Percentiles rank a stretch among this genome's conserved stretches.
phyloP scores from a whole-genome alignment of 2,113 vertebrate species.

The Mellivora capensis region DNA sequence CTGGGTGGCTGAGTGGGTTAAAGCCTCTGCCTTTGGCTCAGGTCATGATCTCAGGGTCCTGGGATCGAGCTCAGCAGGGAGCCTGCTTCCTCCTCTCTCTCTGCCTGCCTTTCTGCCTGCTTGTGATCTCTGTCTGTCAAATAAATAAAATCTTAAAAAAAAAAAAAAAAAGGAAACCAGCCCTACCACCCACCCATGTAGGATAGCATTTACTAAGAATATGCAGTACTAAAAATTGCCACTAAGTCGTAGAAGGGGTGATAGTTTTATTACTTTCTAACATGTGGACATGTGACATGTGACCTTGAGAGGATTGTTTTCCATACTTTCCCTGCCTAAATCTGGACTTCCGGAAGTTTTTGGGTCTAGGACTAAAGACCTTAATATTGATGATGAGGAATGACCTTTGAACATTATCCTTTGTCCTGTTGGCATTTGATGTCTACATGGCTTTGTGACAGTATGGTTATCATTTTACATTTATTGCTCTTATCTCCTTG shows the following conservation, averaged over 20 bases:
- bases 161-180: neutral
- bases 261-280: neutral
- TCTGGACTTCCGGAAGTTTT: neutral
- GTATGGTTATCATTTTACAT: conserved; percentile 60
- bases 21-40: too few species aligned
- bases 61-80: too few species aligned
- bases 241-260: neutral
- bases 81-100: too few species aligned
- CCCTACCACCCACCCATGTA: fast-evolving
- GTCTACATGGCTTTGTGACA: neutral
- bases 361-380: neutral
- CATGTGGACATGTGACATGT: neutral
- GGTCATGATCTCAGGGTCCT: too few species aligned
- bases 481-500: conserved; percentile 63
- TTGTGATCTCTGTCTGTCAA: too few species aligned
- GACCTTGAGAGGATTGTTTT: neutral
- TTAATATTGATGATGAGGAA: neutral
- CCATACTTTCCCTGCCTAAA: neutral
- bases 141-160: too few species aligned
- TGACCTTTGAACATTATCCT: neutral
- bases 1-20: too few species aligned
- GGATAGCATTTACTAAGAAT: neutral
- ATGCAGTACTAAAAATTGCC: neutral
- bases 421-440: neutral
- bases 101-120: too few species aligned